Conservation (phyloP, 1,140 invertebrate species). For the Drosophila pectinifera region DNA sequence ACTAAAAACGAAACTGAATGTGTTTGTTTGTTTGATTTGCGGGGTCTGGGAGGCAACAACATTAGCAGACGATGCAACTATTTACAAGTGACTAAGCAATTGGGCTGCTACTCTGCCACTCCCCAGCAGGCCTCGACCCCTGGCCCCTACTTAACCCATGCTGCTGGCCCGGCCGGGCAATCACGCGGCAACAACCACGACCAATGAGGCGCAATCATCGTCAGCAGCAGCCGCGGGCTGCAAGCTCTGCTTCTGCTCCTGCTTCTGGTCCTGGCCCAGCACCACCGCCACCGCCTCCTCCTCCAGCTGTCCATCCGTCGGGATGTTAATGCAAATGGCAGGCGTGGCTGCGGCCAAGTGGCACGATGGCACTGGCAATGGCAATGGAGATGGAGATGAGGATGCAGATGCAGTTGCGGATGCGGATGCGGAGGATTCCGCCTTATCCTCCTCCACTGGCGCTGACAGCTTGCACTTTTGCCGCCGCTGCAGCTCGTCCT, state of each 20-base stretch:
- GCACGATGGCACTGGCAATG: slow-evolving; percentile 23
- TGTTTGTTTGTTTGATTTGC: slow-evolving; percentile 8
- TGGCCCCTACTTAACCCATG: slow-evolving; percentile 7
- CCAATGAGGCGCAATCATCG: slow-evolving; percentile 78
- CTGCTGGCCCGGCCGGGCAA: slow-evolving; percentile 55
- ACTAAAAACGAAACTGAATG: slow-evolving; percentile 60
- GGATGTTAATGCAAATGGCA: slow-evolving; percentile 81
- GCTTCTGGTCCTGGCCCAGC: neutral
- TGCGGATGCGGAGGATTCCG: slow-evolving; percentile 4
- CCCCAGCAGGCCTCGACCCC: slow-evolving; percentile 9
- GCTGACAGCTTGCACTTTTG: slow-evolving; percentile 80
- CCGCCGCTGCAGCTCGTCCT: slow-evolving; percentile 66
- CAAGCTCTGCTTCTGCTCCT: slow-evolving; percentile 52
- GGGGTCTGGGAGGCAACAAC: slow-evolving; percentile 15
- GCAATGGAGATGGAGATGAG: neutral
- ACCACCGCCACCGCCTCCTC: slow-evolving; percentile 6
- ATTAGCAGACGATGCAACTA: slow-evolving; percentile 59
- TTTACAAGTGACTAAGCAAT: slow-evolving; percentile 77
- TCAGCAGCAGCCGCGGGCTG: slow-evolving; percentile 73
- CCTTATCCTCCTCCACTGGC: slow-evolving; percentile 56
- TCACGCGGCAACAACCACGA: slow-evolving; percentile 80
- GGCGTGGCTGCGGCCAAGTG: slow-evolving; percentile 53
- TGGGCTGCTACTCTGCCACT: slow-evolving; percentile 18
- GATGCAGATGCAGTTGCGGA: slow-evolving; percentile 2
- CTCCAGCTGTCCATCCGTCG: slow-evolving; percentile 42